phyloP scores from a whole-genome alignment of 2,888 invertebrate species.

The Sphinx pinastri region DNA sequence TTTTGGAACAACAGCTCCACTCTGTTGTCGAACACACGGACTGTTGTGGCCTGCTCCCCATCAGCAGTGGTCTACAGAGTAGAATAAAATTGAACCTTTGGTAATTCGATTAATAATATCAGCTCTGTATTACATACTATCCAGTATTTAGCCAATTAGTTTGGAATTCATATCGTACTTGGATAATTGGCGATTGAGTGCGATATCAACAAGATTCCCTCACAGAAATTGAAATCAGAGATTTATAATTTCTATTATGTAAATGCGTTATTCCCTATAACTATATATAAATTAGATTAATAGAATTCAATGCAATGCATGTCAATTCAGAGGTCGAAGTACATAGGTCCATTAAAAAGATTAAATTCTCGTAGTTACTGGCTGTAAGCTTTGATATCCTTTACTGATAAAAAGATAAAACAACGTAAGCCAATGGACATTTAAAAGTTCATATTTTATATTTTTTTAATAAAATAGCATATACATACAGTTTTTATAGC shows the following conservation, averaged over 20 bases:
- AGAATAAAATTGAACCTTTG: not conserved
- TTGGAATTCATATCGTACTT: too few relatives aligned
- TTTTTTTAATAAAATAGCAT: too few relatives aligned
- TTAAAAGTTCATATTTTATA: not conserved
- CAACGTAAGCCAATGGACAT: not conserved
- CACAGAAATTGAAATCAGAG: too few relatives aligned
- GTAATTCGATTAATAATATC: not conserved
- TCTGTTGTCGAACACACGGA: constrained; percentile 88
- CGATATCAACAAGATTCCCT: too few relatives aligned
- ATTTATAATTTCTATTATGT: too few relatives aligned
- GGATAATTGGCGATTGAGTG: too few relatives aligned
- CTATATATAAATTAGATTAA: not conserved
- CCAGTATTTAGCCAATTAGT: too few relatives aligned
- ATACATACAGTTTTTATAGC: constrained; percentile 81
- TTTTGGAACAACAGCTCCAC: constrained; percentile 91
- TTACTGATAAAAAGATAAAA: constrained; percentile 11
- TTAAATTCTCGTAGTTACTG: not conserved
- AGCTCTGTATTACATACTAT: too few relatives aligned
- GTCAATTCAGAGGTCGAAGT: constrained; percentile 17
- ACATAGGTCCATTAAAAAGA: not conserved
- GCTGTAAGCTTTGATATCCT: not conserved
- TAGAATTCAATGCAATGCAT: not conserved
- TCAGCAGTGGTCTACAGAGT: constrained; percentile 47
- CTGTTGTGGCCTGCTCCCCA: constrained; percentile 48
- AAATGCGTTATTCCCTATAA: too few relatives aligned